Percentiles rank a stretch among this genome's conserved stretches.
These are phyloP conservation scores for Pinctada fucata DNA, from an alignment of 2,888 invertebrate genomes.

Conservation along the genomic window DNA sequence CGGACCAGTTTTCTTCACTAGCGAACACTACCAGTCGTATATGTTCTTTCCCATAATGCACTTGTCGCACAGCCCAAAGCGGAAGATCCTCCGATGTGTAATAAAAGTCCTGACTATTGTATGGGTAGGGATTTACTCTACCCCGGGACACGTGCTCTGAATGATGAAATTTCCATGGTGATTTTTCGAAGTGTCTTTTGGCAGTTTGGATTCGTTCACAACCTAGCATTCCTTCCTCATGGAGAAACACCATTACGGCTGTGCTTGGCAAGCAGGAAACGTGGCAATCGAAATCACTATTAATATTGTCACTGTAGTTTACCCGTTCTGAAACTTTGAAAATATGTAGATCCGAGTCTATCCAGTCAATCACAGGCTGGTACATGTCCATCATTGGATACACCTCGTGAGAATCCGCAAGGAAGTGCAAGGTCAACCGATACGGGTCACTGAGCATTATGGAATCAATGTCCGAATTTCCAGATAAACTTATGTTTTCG, in stretches of 20 bases:
- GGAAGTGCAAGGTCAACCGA: constrained; percentile 58
- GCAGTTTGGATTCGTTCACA: constrained; percentile 60
- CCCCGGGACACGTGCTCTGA: constrained; percentile 60
- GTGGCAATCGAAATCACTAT: constrained; percentile 39
- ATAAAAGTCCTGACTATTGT: constrained; percentile 69
- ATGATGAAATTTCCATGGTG: constrained; percentile 71
- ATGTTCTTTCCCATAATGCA: constrained; percentile 71
- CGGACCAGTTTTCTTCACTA: constrained; percentile 64
- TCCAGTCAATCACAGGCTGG: constrained; percentile 60
- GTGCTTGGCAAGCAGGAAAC: constrained; percentile 56
- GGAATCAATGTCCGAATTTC: constrained; percentile 58
- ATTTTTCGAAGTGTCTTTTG: constrained; percentile 57
- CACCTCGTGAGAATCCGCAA: constrained; percentile 60
- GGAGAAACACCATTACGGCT: constrained; percentile 63
- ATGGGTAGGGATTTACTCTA: constrained; percentile 62
- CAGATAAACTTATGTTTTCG: constrained; percentile 57
- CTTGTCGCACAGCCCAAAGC: constrained; percentile 69
- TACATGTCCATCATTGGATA: constrained; percentile 60
- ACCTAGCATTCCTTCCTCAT: constrained; percentile 59
- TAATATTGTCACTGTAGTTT: constrained; percentile 33
- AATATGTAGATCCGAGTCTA: constrained; percentile 64
- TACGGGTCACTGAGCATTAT: constrained; percentile 58
- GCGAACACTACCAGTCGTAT: constrained; percentile 67
- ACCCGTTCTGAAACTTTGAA: constrained; percentile 59
- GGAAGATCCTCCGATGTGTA: constrained; percentile 67